A percentile compares a stretch with the other conserved stretches of the same genome.
phyloP scores from a whole-genome alignment of 2,797 vertebrate genomes.

The Poecilia gillii region DNA sequence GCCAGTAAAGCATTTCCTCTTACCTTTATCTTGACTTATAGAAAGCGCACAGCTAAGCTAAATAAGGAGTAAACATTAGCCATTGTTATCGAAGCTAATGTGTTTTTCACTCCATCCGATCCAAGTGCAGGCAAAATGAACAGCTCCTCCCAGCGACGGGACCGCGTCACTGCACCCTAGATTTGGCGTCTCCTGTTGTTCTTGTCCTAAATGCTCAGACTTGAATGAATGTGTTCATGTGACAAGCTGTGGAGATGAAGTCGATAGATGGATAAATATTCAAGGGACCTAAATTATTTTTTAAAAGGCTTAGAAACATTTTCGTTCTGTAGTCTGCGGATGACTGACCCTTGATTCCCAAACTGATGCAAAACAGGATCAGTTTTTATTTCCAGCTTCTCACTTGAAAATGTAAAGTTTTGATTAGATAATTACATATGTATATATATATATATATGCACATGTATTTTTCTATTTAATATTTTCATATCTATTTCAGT shows the following conservation, averaged over 20 bases:
- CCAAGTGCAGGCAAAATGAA: background rate
- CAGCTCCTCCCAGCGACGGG: background rate
- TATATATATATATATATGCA: no score
- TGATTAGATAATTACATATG: background rate
- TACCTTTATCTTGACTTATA: slow-evolving; percentile 8
- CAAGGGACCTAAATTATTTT: background rate
- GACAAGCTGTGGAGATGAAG: background rate
- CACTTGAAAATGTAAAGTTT: background rate
- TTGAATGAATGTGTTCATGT: background rate
- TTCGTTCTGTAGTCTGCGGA: background rate
- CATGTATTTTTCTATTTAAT: no score
- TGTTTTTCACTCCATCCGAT: background rate
- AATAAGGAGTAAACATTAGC: slow-evolving; percentile 5
- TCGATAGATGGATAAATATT: background rate
- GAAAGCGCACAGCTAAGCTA: slow-evolving; percentile 12
- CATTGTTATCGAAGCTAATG: slow-evolving; percentile 15
- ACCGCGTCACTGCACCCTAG: background rate
- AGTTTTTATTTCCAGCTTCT: background rate
- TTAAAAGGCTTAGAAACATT: background rate
- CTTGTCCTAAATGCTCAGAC: background rate
- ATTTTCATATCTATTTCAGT: no score
- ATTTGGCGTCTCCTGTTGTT: background rate
- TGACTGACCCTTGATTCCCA: background rate
- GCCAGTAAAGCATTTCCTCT: fast-evolving
- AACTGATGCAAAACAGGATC: background rate